phyloP scores from a whole-genome alignment of 2,888 invertebrate species.

The Thera britannica region DNA sequence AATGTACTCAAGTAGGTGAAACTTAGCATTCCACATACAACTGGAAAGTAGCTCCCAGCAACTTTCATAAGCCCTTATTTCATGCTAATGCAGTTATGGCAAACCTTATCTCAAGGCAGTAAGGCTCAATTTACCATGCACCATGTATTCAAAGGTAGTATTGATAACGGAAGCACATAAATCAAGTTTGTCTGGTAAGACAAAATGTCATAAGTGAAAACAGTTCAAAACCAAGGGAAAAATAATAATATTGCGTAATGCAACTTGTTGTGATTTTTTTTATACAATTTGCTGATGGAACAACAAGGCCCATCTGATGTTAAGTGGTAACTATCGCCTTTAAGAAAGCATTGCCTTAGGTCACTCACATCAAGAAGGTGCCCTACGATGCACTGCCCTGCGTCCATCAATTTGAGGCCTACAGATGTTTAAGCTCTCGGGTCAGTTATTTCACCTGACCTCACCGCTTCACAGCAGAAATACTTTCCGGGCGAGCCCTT shows the following conservation, averaged over 20 bases:
- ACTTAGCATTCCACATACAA: constrained; percentile 9
- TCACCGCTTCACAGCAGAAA: too few relatives aligned
- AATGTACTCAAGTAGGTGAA: neutral
- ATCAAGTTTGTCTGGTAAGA: constrained; percentile 37
- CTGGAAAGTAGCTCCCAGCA: constrained; percentile 40
- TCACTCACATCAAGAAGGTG: too few relatives aligned
- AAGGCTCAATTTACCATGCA: constrained; percentile 18
- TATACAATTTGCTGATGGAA: too few relatives aligned
- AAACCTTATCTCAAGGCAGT: constrained; percentile 21
- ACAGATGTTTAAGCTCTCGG: too few relatives aligned
- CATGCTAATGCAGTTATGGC: constrained; percentile 5
- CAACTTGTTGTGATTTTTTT: too few relatives aligned
- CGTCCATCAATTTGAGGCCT: too few relatives aligned
- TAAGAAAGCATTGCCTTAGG: too few relatives aligned
- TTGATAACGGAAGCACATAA: constrained; percentile 31
- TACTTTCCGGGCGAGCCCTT: too few relatives aligned
- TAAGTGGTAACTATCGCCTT: too few relatives aligned
- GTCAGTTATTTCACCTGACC: too few relatives aligned
- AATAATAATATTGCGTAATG: constrained; percentile 19
- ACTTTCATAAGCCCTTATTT: constrained; percentile 49
- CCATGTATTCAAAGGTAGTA: neutral
- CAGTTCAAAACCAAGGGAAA: constrained; percentile 23
- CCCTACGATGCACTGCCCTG: too few relatives aligned
- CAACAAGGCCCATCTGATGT: too few relatives aligned
- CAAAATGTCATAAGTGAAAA: constrained; percentile 37